A percentile compares a stretch with the other conserved stretches of the same genome.
phyloP scores from a whole-genome alignment of 2,113 vertebrate genomes.

The Syrrhaptes paradoxus region DNA sequence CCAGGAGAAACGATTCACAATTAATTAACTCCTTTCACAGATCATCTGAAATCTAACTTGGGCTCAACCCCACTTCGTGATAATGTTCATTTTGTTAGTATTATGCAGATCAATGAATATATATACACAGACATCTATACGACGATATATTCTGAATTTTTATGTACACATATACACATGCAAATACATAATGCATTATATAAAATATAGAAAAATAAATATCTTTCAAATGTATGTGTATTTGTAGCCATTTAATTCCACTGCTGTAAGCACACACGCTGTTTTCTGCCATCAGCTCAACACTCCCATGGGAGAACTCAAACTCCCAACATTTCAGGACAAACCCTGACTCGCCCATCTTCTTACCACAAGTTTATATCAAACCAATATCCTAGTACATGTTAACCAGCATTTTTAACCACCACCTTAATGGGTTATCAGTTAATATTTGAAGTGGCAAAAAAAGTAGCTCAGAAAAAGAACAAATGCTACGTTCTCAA shows the following conservation, averaged over 20 bases:
- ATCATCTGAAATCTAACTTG: constrained; percentile 35
- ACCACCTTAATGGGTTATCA: background rate
- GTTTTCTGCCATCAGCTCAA: background rate
- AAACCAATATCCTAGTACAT: accelerated
- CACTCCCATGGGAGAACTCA: background rate
- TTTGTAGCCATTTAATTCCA: background rate
- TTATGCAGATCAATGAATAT: background rate
- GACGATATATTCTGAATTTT: background rate
- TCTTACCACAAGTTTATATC: background rate
- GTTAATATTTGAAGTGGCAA: background rate
- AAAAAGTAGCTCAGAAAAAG: background rate
- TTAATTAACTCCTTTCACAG: constrained; percentile 62
- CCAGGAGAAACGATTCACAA: constrained; percentile 55
- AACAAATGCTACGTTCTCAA: background rate
- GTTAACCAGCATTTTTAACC: background rate
- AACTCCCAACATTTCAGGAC: background rate
- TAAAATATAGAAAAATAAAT: background rate
- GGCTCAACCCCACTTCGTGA: background rate
- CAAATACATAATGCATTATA: background rate
- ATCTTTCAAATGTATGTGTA: background rate
- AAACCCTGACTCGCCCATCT: background rate
- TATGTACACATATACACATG: no score
- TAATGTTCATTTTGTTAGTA: background rate
- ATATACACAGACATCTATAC: background rate
- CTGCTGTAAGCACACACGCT: background rate